Evolutionary conservation across 2,888 invertebrate genomes (phyloP), one percentile per base, ranked within the genome.

Genomic region (Aethes cnicana): DNA sequence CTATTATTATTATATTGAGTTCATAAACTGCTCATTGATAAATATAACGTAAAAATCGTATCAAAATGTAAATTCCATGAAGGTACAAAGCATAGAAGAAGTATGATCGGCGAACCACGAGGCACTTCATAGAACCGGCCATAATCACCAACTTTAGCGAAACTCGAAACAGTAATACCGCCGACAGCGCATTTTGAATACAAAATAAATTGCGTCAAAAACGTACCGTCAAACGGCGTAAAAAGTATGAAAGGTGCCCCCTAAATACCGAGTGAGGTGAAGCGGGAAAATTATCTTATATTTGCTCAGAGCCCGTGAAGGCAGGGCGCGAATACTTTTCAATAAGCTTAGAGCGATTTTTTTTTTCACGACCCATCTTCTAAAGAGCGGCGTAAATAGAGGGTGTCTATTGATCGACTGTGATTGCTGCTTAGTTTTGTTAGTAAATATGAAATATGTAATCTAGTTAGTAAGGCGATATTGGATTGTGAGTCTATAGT

Each of bases 211-310:
- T 80, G 84, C 79, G 84, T 82, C 77, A 80, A 72, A 79, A 73
- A 69, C 74, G 77, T 77, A 77, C 63, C 74, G 75, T 81, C 81
- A 81, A 84, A 80, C 84, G 84, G 78, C 70, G 81, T 84, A 84
- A 84, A 83, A 83, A 87, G 84, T 86, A 85, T 84, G 84, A 87
- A 87, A 88, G 86, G 88, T 88, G 84, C 82, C 87, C 85, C 87
- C 87, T 87, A 87, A 89, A 87, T 87, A 87, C 86, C 86, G 80
- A 55, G 87, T 84, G 83, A 86, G 84, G 81, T 84, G 88, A 81
- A 87, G 87, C 86, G 87, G 72, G 76, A 87, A 85, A 89, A 89
- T 89, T 88, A 88, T 89, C 88, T 89, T 89, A 89, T 89, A 89
- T 89, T 89, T 89, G 88, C 81, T 84, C 88, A 88, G 84, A 86